Base-by-base conservation (phyloP, 1,140 invertebrate species). In the Cecropterus lyciades region DNA sequence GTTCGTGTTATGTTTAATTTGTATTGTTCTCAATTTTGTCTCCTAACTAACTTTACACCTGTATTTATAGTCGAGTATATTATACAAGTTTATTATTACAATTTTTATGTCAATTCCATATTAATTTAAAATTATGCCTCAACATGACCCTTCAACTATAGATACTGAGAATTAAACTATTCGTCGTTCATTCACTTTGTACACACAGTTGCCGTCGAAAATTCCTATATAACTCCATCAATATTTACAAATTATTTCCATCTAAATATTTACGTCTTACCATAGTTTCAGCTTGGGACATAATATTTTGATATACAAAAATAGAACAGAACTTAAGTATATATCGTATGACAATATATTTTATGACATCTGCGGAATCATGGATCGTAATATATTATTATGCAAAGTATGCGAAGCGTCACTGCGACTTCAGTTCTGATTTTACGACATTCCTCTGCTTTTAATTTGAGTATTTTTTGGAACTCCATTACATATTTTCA, bases 211-310 rank as follows among this genome's bases (percentile, higher is more conserved):
- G 37, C 46, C 46, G 14, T 48, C 46, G 16, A 48, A 15, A 48
- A 48, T 14, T 48, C 10, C 16, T 48, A 24, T 48, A 5, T 46
- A 16, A 48, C 1, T 48, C 46, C 16, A 20, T 15, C 46, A n/a
- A n/a, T 71, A 69, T 71, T 71, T 69, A 74, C 69, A 71, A 43
- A 70, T 57, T 68, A 68, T 45, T 63, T 68, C n/a, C n/a, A n/a
- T 65, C 7, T 33, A 33, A 33, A 40, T 40, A 11, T 40, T 40
- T 0, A 40, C 37, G 0, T 40, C 37, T 7, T 10, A 6, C 30
- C 37, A 40, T 40, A 40, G 10, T 40, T 33, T 33, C 9, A 3
- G 30, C 7, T 33, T 33, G 7, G 30, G 10, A 33, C 20, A 24
- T 33, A 9, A 0, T 33, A 8, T 33, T 33, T 9, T 8, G 10